Base-by-base conservation (phyloP, 2,113 vertebrate species). In the Dunckerocampus dactyliophorus region DNA sequence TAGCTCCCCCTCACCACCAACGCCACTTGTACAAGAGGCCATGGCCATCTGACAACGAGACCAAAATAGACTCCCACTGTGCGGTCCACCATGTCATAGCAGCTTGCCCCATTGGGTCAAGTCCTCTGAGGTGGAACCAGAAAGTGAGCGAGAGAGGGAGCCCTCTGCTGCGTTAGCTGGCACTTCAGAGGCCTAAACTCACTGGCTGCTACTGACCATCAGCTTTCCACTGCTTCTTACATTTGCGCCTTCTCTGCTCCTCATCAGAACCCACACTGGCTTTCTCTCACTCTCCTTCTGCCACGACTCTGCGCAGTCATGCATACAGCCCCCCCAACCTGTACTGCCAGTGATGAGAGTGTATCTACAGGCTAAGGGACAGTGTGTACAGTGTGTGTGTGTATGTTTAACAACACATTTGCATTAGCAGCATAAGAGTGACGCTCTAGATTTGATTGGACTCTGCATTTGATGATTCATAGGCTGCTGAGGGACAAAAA, bases 11-110 rank as follows among this genome's bases (percentile, higher is more conserved):
- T 74, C 69, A 67, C 69, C 75, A 69, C 80, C 79, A 71, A 69
- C 46, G 74, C 71, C 83, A 72, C 78, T 84, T 66, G 62, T 79
- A 64, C 65, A 79, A 80, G 80, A 80, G 75, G 86, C 84, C 86
- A 87, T 87, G 79, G 81, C 86, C 86, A 80, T 89, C 84, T 89
- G 87, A 89, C 84, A 63, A 77, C 70, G 56, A 63, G 76, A 87
- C 86, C 71, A 86, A 90, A 92, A 91, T 92, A 92, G 88, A 84
- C 65, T 65, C 63, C 79, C 31, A 75, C 71, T 79, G 81, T 75
- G 77, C 68, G 64, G 76, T 72, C 74, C 75, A 64, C 67, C 73
- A 71, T 72, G 80, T 75, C 79, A 73, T 71, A 74, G 81, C 79
- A 79, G 83, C 79, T 82, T 67, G 65, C 65, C 82, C 85, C 74